Percentiles rank a stretch among this genome's conserved stretches.
Evolutionary conservation across 2,113 vertebrate species (phyloP).

Genomic region (Aspidoscelis tigris): DNA sequence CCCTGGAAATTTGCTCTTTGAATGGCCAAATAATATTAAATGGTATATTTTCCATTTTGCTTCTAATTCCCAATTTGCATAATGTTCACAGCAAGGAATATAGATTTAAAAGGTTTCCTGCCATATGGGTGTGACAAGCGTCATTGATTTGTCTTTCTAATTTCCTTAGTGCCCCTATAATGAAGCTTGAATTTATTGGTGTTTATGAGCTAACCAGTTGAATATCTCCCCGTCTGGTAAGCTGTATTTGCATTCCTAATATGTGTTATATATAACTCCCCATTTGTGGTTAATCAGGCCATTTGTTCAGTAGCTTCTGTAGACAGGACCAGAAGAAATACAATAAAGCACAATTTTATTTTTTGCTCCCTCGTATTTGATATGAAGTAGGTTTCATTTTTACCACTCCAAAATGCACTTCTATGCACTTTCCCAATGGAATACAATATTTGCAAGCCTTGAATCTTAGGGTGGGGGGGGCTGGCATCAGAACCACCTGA

Average conservation of each 20-base stretch:
- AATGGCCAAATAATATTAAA: slow-evolving; percentile 36
- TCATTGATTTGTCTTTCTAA: slow-evolving; percentile 58
- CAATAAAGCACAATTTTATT: slow-evolving; percentile 3
- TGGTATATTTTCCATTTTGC: slow-evolving; percentile 40
- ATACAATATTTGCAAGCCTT: neutral
- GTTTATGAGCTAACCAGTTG: slow-evolving; percentile 50
- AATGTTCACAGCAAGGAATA: slow-evolving; percentile 53
- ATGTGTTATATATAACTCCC: slow-evolving; percentile 27
- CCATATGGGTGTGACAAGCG: slow-evolving; percentile 52
- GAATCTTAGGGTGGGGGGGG: too few relatives aligned
- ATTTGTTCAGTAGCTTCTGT: neutral
- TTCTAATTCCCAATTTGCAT: slow-evolving; percentile 59
- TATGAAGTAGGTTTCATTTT: neutral
- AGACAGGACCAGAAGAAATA: neutral
- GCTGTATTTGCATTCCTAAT: slow-evolving; percentile 30
- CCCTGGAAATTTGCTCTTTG: slow-evolving; percentile 40
- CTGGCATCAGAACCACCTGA: too few relatives aligned
- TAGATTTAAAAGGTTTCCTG: slow-evolving; percentile 53
- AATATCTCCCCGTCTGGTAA: slow-evolving; percentile 35
- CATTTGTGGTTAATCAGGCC: slow-evolving; percentile 21
- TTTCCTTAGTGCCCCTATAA: slow-evolving; percentile 51
- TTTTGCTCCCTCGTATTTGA: too few relatives aligned
- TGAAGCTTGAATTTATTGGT: slow-evolving; percentile 47
- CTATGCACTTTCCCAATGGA: neutral
- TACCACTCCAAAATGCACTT: neutral